Evolutionary conservation across 2,113 vertebrate genomes (phyloP).

Genomic region (Sus scrofa): DNA sequence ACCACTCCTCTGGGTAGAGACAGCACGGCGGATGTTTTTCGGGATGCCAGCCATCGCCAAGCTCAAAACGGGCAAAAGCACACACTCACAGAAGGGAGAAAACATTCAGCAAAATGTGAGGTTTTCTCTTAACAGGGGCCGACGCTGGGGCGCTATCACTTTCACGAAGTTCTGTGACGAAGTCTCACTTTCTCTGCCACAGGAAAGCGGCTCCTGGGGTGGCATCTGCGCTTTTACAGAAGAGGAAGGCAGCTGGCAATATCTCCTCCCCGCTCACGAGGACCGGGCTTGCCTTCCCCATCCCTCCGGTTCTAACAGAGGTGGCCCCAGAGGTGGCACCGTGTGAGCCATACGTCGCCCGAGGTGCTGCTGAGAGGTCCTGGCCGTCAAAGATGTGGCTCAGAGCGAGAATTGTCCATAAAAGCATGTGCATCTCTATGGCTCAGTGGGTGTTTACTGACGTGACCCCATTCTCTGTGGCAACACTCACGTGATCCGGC

Average conservation of each 20-base stretch:
- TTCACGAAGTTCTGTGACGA: not conserved
- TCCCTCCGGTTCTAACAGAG: not conserved
- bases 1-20: constrained; percentile 21
- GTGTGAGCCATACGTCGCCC: not conserved
- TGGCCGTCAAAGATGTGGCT: not conserved
- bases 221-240: not conserved
- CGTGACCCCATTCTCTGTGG: not conserved
- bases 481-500: not conserved
- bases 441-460: constrained; percentile 25
- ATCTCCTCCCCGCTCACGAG: not conserved
- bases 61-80: constrained; percentile 52
- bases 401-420: constrained; percentile 7
- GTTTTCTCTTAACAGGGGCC: constrained; percentile 36
- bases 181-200: not conserved
- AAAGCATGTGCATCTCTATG: constrained; percentile 56
- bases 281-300: not conserved
- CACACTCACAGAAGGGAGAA: not conserved
- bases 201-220: constrained; percentile 3
- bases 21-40: constrained; percentile 25
- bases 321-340: not conserved
- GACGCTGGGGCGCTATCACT: not conserved
- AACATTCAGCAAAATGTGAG: not conserved
- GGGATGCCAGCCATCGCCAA: constrained; percentile 43
- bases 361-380: not conserved
- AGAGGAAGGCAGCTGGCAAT: not conserved